phyloP scores from a whole-genome alignment of 2,113 vertebrate species.

The Eclectus roratus region DNA sequence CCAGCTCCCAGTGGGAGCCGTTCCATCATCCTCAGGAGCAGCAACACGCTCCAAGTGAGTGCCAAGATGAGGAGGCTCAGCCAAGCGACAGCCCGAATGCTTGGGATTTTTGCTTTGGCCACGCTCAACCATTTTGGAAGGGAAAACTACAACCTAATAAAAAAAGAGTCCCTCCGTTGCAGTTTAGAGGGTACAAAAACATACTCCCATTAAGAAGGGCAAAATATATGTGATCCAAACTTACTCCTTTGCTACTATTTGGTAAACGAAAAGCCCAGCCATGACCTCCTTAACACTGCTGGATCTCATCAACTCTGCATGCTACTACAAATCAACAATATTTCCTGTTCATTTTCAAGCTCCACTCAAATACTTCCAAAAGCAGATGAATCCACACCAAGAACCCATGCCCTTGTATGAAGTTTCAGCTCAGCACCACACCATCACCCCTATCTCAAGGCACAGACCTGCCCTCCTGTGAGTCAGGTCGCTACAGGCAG shows the following conservation, averaged over 20 bases:
- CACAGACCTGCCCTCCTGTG: background rate
- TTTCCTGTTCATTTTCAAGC: background rate
- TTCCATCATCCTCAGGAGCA: conserved; percentile 40
- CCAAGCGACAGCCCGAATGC: background rate
- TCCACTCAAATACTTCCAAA: background rate
- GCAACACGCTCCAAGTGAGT: background rate
- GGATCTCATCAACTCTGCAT: background rate
- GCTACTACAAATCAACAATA: background rate
- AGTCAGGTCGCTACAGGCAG: background rate
- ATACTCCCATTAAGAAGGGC: background rate
- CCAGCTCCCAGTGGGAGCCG: conserved; percentile 48
- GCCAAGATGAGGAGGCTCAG: background rate
- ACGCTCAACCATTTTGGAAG: background rate
- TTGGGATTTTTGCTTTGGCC: background rate
- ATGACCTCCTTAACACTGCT: background rate
- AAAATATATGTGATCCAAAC: background rate
- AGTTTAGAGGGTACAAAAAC: background rate
- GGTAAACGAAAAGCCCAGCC: background rate
- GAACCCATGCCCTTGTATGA: background rate
- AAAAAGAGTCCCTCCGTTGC: background rate
- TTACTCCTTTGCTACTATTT: background rate
- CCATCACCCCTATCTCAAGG: background rate
- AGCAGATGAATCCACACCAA: background rate
- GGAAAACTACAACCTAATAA: background rate
- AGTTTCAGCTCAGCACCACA: background rate